Base-by-base conservation (phyloP, 2,797 vertebrate species). In the Crocodylus rhombifer region DNA sequence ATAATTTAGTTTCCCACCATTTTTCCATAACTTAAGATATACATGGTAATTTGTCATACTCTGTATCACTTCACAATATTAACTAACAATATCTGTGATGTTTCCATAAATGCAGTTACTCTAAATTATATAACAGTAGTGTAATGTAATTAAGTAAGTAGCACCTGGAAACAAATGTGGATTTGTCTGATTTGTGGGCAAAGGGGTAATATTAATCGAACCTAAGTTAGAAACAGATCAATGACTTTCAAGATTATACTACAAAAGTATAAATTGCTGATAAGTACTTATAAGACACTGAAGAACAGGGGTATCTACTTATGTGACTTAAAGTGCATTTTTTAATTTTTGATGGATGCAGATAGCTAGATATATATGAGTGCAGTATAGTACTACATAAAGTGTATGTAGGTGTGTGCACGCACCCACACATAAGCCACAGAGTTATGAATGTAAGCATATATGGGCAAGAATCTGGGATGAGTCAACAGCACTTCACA, bases 381-480 rank as follows among this genome's bases (percentile, higher is more conserved):
- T 64, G 58, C 18, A 69, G 62, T 62, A 51, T 14, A 36, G 42
- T 51, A 51, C 42, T 13, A 7, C 71, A 62, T 56, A 25, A 75
- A 80, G 87, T 76, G 75, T 0, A 0, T 78, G 55, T 80, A 78
- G 1, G 86, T 79, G 16, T 80, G 3, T 80, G 18, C 16, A n/a
- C 8, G 55, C 26, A 18, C 82, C 81, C 42, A 83, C 42, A 83
- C n/a, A 90, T 80, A 89, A 89, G 83, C 77, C 89, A 92, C 63
- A 56, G 36, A 93, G 89, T 87, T 93, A 82, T 69, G 71, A 71
- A 76, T 85, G 23, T 65, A 6, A 88, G 63, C 86, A 77, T 62
- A 55, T 91, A 80, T 56, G 82, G 80, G 76, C 91, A 96, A 88
- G 63, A 92, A 90, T 89, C 88, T 73, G 55, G 84, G 95, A 91